Percentiles rank a stretch among this genome's conserved stretches.
phyloP scores from a whole-genome alignment of 2,113 vertebrate genomes.

The Budorcas taxicolor region DNA sequence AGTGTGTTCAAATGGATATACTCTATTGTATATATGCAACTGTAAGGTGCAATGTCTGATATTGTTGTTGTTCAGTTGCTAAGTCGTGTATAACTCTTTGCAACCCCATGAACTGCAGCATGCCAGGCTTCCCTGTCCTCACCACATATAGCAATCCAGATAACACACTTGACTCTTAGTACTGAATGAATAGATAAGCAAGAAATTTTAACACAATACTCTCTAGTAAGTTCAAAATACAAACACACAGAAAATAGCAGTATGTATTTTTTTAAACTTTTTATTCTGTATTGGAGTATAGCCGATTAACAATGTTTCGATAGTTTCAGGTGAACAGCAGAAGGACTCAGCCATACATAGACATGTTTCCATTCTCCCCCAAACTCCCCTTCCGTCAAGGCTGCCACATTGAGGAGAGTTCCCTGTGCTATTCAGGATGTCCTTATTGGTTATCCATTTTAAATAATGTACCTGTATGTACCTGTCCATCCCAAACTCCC shows the following conservation, averaged over 20 bases:
- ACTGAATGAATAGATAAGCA: neutral
- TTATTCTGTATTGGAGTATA: neutral
- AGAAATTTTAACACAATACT: neutral
- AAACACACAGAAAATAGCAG: neutral
- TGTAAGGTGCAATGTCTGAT: too few relatives aligned
- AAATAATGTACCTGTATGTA: neutral
- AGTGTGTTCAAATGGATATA: accelerated
- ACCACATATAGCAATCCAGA: neutral
- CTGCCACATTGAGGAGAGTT: neutral
- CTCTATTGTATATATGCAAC: neutral
- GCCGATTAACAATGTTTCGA: neutral
- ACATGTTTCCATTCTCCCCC: neutral
- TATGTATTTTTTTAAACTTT: neutral
- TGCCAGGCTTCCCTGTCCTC: neutral
- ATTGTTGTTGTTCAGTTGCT: neutral
- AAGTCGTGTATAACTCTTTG: neutral
- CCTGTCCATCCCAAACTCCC: neutral
- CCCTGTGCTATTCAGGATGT: neutral
- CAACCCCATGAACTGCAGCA: neutral
- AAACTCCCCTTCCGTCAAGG: neutral
- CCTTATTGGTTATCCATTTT: neutral
- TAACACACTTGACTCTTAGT: neutral
- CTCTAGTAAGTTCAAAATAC: neutral
- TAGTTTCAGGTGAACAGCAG: neutral
- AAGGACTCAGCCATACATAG: neutral